Evolutionary conservation across 2,113 vertebrate species (phyloP), one percentile per base, ranked within the genome.

Genomic region (Crypturellus undulatus): DNA sequence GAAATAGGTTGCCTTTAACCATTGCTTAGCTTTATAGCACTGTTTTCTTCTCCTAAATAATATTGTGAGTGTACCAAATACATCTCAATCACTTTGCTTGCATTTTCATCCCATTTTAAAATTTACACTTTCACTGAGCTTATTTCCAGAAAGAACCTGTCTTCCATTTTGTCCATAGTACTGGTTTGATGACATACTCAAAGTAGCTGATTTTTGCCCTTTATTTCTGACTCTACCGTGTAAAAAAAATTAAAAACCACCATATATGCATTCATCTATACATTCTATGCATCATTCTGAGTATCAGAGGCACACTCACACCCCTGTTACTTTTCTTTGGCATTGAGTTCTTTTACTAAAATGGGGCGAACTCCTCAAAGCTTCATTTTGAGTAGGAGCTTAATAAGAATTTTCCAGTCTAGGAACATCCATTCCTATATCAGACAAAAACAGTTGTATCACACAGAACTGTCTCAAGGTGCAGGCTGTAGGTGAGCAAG

Each of bases 161-260:
- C 16, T 75, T 75, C 10, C 17, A 49, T 5, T 69, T 60, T 65
- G 12, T 58, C 21, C 20, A 20, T 18, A 40, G 11, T 40, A 52
- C 6, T 76, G 5, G 8, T 80, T 75, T 64, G 45, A 67, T 81
- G 16, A 3, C 62, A 24, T 40, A 10, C 6, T 79, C 91, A 45
- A 1, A 38, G 8, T 54, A 51, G 28, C 64, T 69, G 38, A 52
- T 84, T 47, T 80, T 36, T 43, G 43, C 43, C 47, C 32, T 49
- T 36, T 8, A 19, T 49, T 87, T 88, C 68, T 88, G 40, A 77
- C 40, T n/a, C n/a, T 76, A 1, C 58, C 5, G 76, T 79, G 43
- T 60, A 42, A 78, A 78, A 91, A 89, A 78, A 89, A 43, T 75
- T 89, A 78, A 91, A 78, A 91, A n/a, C 58, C 14, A 43, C 47